Base-by-base conservation (phyloP, 2,113 vertebrate genomes). In the Trogon melanurus region DNA sequence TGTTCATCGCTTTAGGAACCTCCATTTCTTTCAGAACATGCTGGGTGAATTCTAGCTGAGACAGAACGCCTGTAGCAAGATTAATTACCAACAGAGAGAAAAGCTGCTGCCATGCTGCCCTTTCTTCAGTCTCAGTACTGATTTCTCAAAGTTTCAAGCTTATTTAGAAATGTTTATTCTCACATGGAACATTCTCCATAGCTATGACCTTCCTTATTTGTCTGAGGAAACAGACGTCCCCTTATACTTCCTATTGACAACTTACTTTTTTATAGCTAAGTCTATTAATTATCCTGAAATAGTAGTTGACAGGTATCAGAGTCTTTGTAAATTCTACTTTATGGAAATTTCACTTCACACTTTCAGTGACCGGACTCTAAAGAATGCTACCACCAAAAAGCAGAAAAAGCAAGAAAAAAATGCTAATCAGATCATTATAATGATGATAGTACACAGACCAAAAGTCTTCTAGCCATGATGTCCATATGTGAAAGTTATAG, bases 71-170 rank as follows among this genome's bases (percentile, higher is more conserved):
- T 85, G 45, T 11, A 5, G 66, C 32, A 85, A 87, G 75, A 91
- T 72, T 88, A 75, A 94, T 81, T 75, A 89, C 48, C 23, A 72
- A 44, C 54, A 72, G 25, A 75, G 25, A 75, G 36, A 69, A 85
- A 88, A 88, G 44, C 45, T 75, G 26, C 41, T 91, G 53, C 56
- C 4, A 0, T 56, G 79, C 61, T 87, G 44, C 16, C 50, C 32
- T 74, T 76, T 81, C 48, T 56, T 75, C 29, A 51, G 38, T 44
- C 23, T 61, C 62, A 5, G 2, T 6, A 51, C 18, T 50, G 62
- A 53, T 21, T 69, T 69, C 66, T 64, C 34, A 41, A 50, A 93
- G 30, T 72, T 85, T 75, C 44, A 93, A 30, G 9, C 36, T 85
- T 29, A 56, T 69, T 89, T 72, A 27, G 41, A 93, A 75, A 48